These are phyloP conservation scores for Cerastis leucographa DNA, from an alignment of 2,888 invertebrate genomes.

Conservation along the genomic window DNA sequence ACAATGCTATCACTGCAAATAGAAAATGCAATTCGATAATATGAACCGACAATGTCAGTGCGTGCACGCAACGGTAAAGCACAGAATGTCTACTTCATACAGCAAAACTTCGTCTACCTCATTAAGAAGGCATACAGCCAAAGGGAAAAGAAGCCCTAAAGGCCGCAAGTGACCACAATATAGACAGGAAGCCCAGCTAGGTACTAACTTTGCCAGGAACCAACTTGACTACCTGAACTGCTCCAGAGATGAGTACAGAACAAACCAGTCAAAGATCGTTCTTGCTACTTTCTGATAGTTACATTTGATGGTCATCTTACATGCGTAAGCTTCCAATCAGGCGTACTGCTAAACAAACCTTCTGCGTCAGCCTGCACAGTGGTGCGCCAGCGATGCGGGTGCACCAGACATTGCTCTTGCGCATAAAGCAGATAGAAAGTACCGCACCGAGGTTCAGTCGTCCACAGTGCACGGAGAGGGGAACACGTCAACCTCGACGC, in stretches of 20 bases:
- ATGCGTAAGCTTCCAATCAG: not conserved
- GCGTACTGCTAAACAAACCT: conserved; percentile 18
- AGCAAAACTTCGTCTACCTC: not conserved
- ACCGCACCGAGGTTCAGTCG: conserved; percentile 82
- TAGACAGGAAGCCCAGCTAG: not conserved
- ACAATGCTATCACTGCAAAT: conserved; percentile 60
- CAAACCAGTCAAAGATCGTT: not conserved
- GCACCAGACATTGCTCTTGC: conserved; percentile 79
- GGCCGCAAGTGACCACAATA: not conserved
- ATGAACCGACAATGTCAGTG: conserved; percentile 66
- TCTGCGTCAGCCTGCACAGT: conserved; percentile 24
- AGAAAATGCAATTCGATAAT: conserved; percentile 70
- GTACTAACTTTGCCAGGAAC: not conserved
- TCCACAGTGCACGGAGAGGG: conserved; percentile 78
- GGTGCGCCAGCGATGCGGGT: conserved; percentile 67
- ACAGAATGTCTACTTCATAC: conserved; percentile 15
- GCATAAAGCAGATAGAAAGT: conserved; percentile 89
- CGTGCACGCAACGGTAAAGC: conserved; percentile 18
- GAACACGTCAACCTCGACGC: conserved; percentile 82
- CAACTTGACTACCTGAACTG: not conserved
- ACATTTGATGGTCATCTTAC: not conserved
- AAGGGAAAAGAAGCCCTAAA: not conserved
- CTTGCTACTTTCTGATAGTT: too few species aligned
- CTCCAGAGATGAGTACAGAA: not conserved
- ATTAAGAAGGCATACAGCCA: not conserved